phyloP scores from a whole-genome alignment of 2,888 invertebrate genomes.

The Seira sanloemensis region DNA sequence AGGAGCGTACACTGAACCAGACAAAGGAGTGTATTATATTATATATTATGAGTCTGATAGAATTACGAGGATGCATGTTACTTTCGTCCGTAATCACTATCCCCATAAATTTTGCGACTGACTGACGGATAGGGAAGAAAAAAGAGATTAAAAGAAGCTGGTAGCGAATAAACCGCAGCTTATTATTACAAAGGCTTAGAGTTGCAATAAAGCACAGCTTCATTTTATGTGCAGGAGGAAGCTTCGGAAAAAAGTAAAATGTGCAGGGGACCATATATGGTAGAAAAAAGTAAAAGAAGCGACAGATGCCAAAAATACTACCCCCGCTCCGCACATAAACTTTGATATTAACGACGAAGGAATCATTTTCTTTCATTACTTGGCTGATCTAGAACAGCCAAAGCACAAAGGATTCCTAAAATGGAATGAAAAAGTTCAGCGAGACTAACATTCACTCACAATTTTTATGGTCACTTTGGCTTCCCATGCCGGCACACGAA shows the following conservation, averaged over 20 bases:
- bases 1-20: conserved; percentile 6
- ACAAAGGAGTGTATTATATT: conserved; percentile 27
- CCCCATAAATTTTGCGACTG: conserved; percentile 36
- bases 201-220: background rate
- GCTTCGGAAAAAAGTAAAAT: conserved; percentile 1
- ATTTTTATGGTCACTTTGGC: no score
- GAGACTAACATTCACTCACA: no score
- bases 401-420: background rate
- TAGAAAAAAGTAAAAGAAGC: conserved; percentile 38
- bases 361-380: conserved; percentile 58
- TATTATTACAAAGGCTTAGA: no score
- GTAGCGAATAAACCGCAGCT: conserved; percentile 21
- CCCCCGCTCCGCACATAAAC: conserved; percentile 50
- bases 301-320: conserved; percentile 64
- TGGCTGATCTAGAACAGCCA: conserved; percentile 57
- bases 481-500: no score
- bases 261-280: conserved; percentile 47
- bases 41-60: no score
- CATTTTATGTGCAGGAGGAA: conserved; percentile 4
- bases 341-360: conserved; percentile 48
- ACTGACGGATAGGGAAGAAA: conserved; percentile 39
- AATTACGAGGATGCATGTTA: conserved; percentile 36
- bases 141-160: conserved; percentile 31
- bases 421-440: background rate
- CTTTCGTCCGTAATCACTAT: conserved; percentile 38